Conservation (phyloP, 35 echinoderm and acorn worm species). For the Nesometra sesokonis region DNA sequence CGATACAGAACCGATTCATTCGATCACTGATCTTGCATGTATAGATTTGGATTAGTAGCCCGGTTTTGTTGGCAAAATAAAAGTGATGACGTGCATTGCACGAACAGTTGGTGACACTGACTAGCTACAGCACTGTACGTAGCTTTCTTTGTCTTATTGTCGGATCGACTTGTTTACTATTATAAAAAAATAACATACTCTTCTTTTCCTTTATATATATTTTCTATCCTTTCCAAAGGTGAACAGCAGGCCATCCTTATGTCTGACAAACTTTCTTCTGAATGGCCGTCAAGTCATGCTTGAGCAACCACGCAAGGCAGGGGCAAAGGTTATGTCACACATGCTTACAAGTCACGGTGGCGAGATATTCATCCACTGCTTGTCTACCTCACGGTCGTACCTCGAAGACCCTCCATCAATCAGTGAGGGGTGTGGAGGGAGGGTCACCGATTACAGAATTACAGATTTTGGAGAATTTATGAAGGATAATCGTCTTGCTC, state of each 20-base stretch:
- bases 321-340: slow-evolving; percentile 80
- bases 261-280: slow-evolving; percentile 93
- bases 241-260: slow-evolving; percentile 85
- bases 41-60: neutral
- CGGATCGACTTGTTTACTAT: no score
- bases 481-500: slow-evolving; percentile 28
- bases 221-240: slow-evolving; percentile 38
- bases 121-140: no score
- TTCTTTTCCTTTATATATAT: neutral
- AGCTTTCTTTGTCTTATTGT: no score
- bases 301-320: slow-evolving; percentile 76
- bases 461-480: slow-evolving; percentile 97
- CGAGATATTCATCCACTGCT: slow-evolving; percentile 87
- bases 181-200: neutral
- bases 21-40: no score
- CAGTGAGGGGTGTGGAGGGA: slow-evolving; percentile 84
- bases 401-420: slow-evolving; percentile 96
- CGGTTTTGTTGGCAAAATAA: no score
- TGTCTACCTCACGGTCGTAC: slow-evolving; percentile 55
- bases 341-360: slow-evolving; percentile 98
- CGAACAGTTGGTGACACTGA: no score
- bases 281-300: slow-evolving; percentile 94
- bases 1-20: no score
- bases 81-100: no score
- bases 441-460: slow-evolving; percentile 95